Conservation (phyloP, 2,888 invertebrate species). For the Hanleya hanleyi region DNA sequence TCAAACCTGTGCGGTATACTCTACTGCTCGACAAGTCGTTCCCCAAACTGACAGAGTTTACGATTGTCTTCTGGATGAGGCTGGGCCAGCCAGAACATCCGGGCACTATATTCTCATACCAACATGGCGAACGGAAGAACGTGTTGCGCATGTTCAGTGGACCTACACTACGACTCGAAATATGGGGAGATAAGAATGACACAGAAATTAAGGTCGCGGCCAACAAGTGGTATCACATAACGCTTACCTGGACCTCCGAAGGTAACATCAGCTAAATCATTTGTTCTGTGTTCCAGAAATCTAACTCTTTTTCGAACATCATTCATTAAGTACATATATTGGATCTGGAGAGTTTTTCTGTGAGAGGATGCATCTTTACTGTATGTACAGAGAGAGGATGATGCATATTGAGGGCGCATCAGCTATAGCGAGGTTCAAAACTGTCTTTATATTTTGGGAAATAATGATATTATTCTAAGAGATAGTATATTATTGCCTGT, state of each 20-base stretch:
- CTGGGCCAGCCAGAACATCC: slow-evolving; percentile 41
- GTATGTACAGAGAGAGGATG: too few species aligned
- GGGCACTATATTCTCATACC: slow-evolving; percentile 66
- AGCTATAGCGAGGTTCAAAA: too few species aligned
- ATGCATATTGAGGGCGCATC: too few species aligned
- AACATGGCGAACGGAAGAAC: slow-evolving; percentile 45
- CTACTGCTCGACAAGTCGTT: slow-evolving; percentile 66
- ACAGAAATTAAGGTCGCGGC: slow-evolving; percentile 50
- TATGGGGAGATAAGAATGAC: slow-evolving; percentile 45
- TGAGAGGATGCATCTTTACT: too few species aligned
- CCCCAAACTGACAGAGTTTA: slow-evolving; percentile 63
- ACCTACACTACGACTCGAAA: slow-evolving; percentile 51
- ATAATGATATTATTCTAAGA: too few species aligned
- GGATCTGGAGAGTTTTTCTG: too few species aligned
- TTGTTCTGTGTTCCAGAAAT: too few species aligned
- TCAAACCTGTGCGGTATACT: slow-evolving; percentile 57
- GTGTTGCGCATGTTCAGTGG: slow-evolving; percentile 59
- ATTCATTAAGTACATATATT: too few species aligned
- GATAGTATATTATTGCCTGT: too few species aligned
- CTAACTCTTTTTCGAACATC: too few species aligned
- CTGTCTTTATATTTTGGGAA: too few species aligned
- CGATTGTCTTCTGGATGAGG: slow-evolving; percentile 69
- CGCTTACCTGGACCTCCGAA: slow-evolving; percentile 63
- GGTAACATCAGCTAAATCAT: too few species aligned
- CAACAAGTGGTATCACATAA: slow-evolving; percentile 63